phyloP scores from a whole-genome alignment of 2,797 vertebrate genomes.

The Dicrostonyx torquatus region DNA sequence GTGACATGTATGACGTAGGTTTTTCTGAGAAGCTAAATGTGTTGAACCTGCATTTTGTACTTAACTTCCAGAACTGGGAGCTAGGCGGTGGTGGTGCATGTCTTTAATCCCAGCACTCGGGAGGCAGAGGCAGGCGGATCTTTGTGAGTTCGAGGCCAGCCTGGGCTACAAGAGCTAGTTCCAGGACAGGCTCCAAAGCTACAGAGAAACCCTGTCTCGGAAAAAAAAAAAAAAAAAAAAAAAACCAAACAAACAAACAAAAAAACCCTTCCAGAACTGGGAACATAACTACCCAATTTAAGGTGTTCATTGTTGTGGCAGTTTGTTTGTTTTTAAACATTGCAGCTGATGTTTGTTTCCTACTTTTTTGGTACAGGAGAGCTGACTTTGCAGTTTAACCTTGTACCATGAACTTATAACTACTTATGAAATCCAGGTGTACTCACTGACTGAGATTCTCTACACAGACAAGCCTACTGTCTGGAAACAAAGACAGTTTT shows the following conservation, averaged over 20 bases:
- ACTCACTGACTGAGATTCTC: neutral
- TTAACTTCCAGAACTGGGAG: neutral
- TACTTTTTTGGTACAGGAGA: neutral
- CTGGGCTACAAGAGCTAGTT: no score
- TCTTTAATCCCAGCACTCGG: no score
- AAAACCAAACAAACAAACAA: no score
- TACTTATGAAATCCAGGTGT: neutral
- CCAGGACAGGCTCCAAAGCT: no score
- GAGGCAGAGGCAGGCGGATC: no score
- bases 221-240: no score
- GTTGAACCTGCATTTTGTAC: neutral
- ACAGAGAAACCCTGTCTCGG: no score
- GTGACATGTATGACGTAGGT: no score
- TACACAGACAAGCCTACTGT: neutral
- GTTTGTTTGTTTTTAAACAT: neutral
- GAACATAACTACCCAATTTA: neutral
- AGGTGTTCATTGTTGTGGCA: neutral
- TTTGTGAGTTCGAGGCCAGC: no score
- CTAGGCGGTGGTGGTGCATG: no score
- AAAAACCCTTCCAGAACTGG: no score
- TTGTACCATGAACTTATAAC: neutral
- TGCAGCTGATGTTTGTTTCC: neutral
- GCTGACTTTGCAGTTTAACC: neutral
- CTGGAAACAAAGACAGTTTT: neutral
- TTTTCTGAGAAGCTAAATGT: neutral